Percentiles rank a stretch among this genome's conserved stretches.
phyloP scores from a whole-genome alignment of 2,113 vertebrate genomes.

The Xenotilapia longispinis region DNA sequence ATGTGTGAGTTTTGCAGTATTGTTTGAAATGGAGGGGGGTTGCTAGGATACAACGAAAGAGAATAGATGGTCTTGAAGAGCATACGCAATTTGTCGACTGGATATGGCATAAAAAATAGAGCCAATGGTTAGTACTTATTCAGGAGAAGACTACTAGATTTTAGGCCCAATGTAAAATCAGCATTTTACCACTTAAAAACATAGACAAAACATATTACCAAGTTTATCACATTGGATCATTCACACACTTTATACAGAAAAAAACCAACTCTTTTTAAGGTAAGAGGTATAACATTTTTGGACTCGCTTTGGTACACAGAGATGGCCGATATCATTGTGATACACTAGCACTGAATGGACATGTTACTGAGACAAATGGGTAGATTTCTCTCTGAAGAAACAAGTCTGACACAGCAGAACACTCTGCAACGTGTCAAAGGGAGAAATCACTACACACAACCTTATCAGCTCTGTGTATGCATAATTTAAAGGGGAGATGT shows the following conservation, averaged over 20 bases:
- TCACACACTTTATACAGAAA: neutral
- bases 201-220: neutral
- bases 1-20: constrained; percentile 42
- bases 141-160: neutral
- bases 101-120: neutral
- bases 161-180: neutral
- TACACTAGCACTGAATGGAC: neutral
- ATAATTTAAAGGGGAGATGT: constrained; percentile 75
- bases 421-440: constrained; percentile 58
- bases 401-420: constrained; percentile 48
- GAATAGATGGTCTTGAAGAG: constrained; percentile 46
- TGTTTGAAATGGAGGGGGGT: constrained; percentile 58
- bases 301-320: neutral
- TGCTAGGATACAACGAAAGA: constrained; percentile 68
- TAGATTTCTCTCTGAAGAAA: neutral
- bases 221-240: neutral
- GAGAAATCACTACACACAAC: constrained; percentile 64
- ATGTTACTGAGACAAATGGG: constrained; percentile 12
- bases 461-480: constrained; percentile 68
- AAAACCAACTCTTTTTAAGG: neutral
- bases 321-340: neutral
- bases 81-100: neutral
- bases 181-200: neutral
- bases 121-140: constrained; percentile 12
- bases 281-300: neutral